Base-by-base conservation (phyloP, 2,113 vertebrate genomes). In the Muntiacus reevesi region DNA sequence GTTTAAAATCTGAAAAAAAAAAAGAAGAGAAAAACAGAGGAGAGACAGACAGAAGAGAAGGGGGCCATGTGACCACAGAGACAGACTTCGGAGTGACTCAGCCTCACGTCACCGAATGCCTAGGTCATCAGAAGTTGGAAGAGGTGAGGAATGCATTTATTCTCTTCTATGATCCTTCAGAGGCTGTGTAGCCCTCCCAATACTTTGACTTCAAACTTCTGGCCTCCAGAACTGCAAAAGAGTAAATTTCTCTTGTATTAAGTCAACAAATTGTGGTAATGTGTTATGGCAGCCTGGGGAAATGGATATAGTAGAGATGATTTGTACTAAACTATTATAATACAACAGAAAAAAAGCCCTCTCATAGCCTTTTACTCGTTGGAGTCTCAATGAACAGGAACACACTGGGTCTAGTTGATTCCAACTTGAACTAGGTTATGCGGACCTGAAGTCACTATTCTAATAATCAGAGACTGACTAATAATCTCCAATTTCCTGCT, bases 171-270 rank as follows among this genome's bases (percentile, higher is more conserved):
- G 45, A 85, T 23, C 2, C 43, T 43, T 52, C 64, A 57, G 5
- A 43, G 12, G 27, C 4, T 50, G 12, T 1, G 0, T 0, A 54
- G 3, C 4, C 13, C 78, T 79, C 9, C 50, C 3, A 12, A 90
- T 27, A 81, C 19, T 16, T 89, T 36, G 9, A 62, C 55, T 85
- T 87, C 74, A 96, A 92, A 52, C 3, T 54, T 52, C 17, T 74
- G 17, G 47, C 6, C 30, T 94, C 13, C 15, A 78, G 30, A 93
- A 57, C 54, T 71, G 11, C 4, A 6, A 94, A 12, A 95, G 21
- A 94, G 79, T 57, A 47, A 10, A 55, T 28, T 67, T 52, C 15
- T 64, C 33, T 57, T 30, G 9, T 21, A 7, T 67, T 25, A 79
- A 57, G 59, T 15, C 57, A 71, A 33, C 7, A 13, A 71, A 43